phyloP scores from a whole-genome alignment of 2,888 invertebrate genomes.

The Busseola fusca region DNA sequence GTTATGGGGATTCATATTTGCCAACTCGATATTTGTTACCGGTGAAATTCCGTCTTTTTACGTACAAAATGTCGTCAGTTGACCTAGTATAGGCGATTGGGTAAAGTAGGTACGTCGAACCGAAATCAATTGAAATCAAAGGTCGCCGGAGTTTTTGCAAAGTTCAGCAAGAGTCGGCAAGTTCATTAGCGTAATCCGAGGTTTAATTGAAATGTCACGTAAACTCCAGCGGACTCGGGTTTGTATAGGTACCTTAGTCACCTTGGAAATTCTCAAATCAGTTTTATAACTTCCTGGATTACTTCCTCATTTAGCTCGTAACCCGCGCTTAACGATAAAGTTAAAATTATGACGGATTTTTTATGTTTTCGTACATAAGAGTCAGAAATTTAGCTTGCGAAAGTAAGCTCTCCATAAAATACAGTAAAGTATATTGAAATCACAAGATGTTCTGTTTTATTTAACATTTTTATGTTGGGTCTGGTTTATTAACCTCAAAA shows the following conservation, averaged over 20 bases:
- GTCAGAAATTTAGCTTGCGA: slow-evolving; percentile 27
- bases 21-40: slow-evolving; percentile 15
- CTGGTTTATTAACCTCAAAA: slow-evolving; percentile 49
- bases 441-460: slow-evolving; percentile 30
- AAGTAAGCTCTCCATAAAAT: slow-evolving; percentile 40
- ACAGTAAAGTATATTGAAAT: slow-evolving; percentile 35
- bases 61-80: slow-evolving; percentile 19
- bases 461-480: slow-evolving; percentile 32
- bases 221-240: slow-evolving; percentile 65
- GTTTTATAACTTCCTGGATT: slow-evolving; percentile 61
- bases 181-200: slow-evolving; percentile 78
- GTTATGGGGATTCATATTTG: slow-evolving; percentile 24
- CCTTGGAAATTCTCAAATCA: slow-evolving; percentile 60
- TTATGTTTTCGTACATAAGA: slow-evolving; percentile 45
- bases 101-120: slow-evolving; percentile 58
- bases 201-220: slow-evolving; percentile 82
- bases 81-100: slow-evolving; percentile 15
- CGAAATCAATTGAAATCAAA: slow-evolving; percentile 72
- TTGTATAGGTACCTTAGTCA: slow-evolving; percentile 61
- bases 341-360: slow-evolving; percentile 49
- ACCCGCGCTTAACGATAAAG: slow-evolving; percentile 49
- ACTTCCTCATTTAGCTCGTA: slow-evolving; percentile 55
- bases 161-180: slow-evolving; percentile 69
- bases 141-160: slow-evolving; percentile 72
- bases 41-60: background rate